Conservation (phyloP, 2,888 invertebrate species). For the Nomada fucata region DNA sequence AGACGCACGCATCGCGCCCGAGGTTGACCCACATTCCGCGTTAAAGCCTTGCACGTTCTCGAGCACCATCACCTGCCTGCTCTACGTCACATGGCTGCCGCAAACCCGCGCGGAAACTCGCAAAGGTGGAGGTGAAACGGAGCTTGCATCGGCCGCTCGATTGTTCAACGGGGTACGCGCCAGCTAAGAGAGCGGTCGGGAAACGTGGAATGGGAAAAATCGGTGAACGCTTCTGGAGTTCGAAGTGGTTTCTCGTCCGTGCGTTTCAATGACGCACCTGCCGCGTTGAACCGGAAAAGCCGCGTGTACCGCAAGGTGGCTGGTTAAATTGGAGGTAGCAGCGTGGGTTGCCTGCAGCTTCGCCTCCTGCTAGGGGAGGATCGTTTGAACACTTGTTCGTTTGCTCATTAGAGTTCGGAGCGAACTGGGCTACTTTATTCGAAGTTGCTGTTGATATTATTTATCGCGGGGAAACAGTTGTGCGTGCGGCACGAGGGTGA, state of each 20-base stretch:
- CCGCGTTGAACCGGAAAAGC: background rate
- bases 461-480: too few relatives aligned
- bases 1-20: constrained; percentile 59
- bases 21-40: constrained; percentile 65
- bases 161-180: constrained; percentile 40
- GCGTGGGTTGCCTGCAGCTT: background rate
- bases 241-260: constrained; percentile 4
- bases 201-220: constrained; percentile 11
- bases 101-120: constrained; percentile 11
- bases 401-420: too few relatives aligned
- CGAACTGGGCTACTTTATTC: too few relatives aligned
- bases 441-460: too few relatives aligned
- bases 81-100: constrained; percentile 52
- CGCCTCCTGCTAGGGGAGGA: too few relatives aligned
- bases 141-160: constrained; percentile 35
- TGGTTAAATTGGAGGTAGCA: background rate
- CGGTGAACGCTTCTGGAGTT: background rate
- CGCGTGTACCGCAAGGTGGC: background rate
- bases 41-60: constrained; percentile 45
- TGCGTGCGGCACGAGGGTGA: too few relatives aligned
- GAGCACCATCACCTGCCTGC: constrained; percentile 63
- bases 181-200: constrained; percentile 4
- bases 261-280: background rate
- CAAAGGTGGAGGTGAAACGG: constrained; percentile 15
- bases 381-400: background rate